Evolutionary conservation across 2,888 invertebrate genomes (phyloP), one percentile per base, ranked within the genome.

Genomic region (Flabesymbios commensalis): DNA sequence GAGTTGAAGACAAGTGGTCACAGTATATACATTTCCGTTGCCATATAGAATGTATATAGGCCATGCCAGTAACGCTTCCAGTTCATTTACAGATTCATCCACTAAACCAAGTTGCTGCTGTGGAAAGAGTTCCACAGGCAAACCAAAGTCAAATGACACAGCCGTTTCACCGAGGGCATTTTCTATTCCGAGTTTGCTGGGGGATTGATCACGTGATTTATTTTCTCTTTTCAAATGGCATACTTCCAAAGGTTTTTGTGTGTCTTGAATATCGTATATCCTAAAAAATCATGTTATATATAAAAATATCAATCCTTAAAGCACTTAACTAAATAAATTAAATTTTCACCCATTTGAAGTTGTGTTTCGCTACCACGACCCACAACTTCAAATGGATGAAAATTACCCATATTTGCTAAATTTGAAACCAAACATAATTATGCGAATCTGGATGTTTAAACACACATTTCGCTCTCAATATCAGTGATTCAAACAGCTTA

Each of bases 71-170:
- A 54, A 64, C n/a, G 41, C 47, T 51, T 68, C 58, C 39, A 64
- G 29, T 5, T 56, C 31, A 17, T 42, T 53, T 41, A 28, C 36
- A 39, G 33, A 24, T 51, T 24, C 49, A 1, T 33, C 45, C 2
- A 19, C 45, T 41, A n/a, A 24, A 31, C 55, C 39, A 22, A 43
- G 45, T 3, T 58, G 56, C 49, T 48, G 22, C 10, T 56, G 19
- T 19, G 29, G 17, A 45, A 33, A 52, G 36, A 78, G 62, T 45
- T 70, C 67, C 3, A 75, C 61, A 84, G 88, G 59, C 1, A 87
- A 87, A 1, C 88, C 88, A 78, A 92, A 90, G 75, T 93, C 92
- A 84, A 95, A 94, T 83, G 92, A 91, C 19, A 94, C 90, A 0
- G 91, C 91, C 0, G 88, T 88, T 75, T 94, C 93, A 0, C 94